These are phyloP conservation scores for Hiodon alosoides DNA, from an alignment of 2,113 vertebrate genomes.

Conservation along the genomic window DNA sequence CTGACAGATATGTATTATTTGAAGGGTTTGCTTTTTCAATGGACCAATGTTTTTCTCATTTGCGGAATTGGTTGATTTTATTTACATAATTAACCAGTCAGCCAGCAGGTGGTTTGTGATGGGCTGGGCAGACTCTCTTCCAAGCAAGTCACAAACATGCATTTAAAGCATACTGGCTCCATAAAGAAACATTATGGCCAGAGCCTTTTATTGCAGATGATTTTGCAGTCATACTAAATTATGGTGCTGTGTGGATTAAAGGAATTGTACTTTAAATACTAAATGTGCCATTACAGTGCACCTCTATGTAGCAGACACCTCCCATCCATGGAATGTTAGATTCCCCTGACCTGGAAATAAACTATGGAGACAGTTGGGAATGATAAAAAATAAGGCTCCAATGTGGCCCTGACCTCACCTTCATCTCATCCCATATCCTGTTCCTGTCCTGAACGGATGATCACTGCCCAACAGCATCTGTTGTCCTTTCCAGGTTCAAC, in stretches of 20 bases:
- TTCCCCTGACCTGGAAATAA: neutral
- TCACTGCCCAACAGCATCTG: neutral
- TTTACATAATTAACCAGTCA: neutral
- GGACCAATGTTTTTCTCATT: neutral
- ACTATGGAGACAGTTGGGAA: neutral
- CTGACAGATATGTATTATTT: too few species aligned
- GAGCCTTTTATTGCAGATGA: constrained; percentile 1
- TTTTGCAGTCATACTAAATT: neutral
- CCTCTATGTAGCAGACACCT: neutral
- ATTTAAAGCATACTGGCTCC: neutral
- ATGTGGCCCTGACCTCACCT: neutral
- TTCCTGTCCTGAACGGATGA: neutral
- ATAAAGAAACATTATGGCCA: neutral
- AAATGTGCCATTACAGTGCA: neutral
- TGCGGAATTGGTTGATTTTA: neutral
- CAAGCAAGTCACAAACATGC: constrained; percentile 12
- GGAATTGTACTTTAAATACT: neutral
- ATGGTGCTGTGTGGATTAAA: neutral
- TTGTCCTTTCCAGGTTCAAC: neutral
- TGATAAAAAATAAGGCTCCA: neutral
- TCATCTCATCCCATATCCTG: neutral
- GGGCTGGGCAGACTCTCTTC: constrained; percentile 14
- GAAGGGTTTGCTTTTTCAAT: neutral
- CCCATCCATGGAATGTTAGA: neutral
- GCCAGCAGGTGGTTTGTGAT: constrained; percentile 20